These are phyloP conservation scores for Otus sunia DNA, from an alignment of 2,113 vertebrate species.

Conservation along the genomic window DNA sequence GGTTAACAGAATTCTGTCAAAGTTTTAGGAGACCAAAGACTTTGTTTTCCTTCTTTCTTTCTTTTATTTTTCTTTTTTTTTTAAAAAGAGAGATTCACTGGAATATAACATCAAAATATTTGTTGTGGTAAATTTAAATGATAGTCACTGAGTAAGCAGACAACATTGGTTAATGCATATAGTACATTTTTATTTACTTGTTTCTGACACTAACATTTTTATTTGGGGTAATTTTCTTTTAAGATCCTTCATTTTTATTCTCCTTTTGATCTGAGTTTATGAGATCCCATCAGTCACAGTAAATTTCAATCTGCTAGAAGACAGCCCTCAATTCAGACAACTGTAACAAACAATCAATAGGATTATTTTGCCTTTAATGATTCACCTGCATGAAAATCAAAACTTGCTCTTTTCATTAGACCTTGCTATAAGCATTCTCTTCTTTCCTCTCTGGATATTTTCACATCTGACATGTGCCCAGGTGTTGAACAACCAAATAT, in stretches of 20 bases:
- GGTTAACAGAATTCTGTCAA: background rate
- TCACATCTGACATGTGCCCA: background rate
- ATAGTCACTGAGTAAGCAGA: background rate
- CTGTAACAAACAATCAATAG: constrained; percentile 35
- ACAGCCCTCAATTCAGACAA: constrained; percentile 31
- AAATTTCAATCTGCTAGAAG: constrained; percentile 14
- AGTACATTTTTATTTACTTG: background rate
- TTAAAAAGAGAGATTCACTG: background rate
- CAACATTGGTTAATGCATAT: background rate
- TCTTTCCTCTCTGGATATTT: background rate
- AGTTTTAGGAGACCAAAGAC: background rate
- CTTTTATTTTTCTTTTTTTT: accelerated
- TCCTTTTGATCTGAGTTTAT: constrained; percentile 42
- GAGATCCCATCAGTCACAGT: constrained; percentile 19
- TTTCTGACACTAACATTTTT: constrained; percentile 34
- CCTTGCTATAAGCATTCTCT: background rate
- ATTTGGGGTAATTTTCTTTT: constrained; percentile 33
- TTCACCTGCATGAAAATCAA: constrained; percentile 14
- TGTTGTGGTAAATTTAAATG: background rate
- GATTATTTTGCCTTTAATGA: constrained; percentile 52
- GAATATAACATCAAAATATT: background rate
- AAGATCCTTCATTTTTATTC: constrained; percentile 34
- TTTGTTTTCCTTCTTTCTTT: background rate
- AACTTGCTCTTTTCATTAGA: constrained; percentile 13
- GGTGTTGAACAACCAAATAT: background rate